Base-by-base conservation (phyloP, 2,797 vertebrate species). In the Crax fasciolata region DNA sequence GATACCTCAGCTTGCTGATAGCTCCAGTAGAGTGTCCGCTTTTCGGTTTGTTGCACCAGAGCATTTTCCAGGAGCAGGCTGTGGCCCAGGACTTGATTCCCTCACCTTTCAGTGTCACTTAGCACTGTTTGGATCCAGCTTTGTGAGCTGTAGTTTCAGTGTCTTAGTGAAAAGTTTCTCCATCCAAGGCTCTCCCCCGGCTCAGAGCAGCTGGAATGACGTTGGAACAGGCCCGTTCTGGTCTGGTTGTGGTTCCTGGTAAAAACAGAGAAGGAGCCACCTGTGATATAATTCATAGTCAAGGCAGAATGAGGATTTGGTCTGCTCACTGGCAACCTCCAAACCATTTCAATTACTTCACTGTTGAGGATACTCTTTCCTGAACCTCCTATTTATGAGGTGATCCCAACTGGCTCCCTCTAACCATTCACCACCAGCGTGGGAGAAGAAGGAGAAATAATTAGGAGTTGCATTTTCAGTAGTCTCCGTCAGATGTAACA, bases 401-500 rank as follows among this genome's bases (percentile, higher is more conserved):
- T 62, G 68, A 28, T 7, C 28, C 12, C 24, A 17, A 23, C 12
- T 19, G 19, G 16, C 10, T 67, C 39, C 17, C 27, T 57, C 10
- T 13, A n/a, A 9, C 52, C 1, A 1, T 27, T 73, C 51, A 25
- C 49, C 38, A 10, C 30, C 51, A 65, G 61, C 0, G 0, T 6
- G 27, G 58, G 23, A 71, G 51, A 55, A 20, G 63, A 19, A 57
- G n/a, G 32, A 12, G 16, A 54, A 11, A 18, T 7, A 43, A 38
- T 17, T 44, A 27, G 30, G 51, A 44, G 43, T 28, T 21, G 2
- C 23, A 2, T 49, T 44, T 81, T 48, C 44, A 7, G 0, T 2
- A 41, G 39, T 25, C n/a, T 80, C n/a, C 3, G 1, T 21, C 19
- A 8, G 38, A 55, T 0, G 0, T 13, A 57, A 21, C 24, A 5